Conservation (phyloP, 2,888 invertebrate species). For the Carterocephalus palaemon region DNA sequence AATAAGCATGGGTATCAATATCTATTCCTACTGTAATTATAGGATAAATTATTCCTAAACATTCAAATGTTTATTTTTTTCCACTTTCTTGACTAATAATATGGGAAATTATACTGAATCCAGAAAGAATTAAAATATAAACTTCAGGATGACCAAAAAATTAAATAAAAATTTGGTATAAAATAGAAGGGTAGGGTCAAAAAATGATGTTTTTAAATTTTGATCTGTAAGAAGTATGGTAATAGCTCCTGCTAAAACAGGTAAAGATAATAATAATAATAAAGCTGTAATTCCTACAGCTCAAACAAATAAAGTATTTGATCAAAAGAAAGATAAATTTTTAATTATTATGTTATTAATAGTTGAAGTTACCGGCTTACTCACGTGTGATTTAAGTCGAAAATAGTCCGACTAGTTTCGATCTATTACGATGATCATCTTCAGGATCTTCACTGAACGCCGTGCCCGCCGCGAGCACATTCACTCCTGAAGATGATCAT, state of each 20-base stretch:
- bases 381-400: no score
- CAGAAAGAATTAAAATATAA: slow-evolving; percentile 91
- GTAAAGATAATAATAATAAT: slow-evolving; percentile 82
- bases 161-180: slow-evolving; percentile 92
- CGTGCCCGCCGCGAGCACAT: no score
- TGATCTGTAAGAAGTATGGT: slow-evolving; percentile 89
- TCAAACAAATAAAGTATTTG: slow-evolving; percentile 86
- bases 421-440: no score
- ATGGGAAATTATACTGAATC: slow-evolving; percentile 90
- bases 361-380: no score
- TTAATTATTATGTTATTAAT: slow-evolving; percentile 84
- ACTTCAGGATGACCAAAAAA: slow-evolving; percentile 94
- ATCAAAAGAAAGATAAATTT: slow-evolving; percentile 80
- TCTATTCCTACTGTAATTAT: slow-evolving; percentile 92
- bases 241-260: slow-evolving; percentile 88
- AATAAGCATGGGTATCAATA: slow-evolving; percentile 90
- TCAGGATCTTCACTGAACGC: no score
- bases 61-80: slow-evolving; percentile 86
- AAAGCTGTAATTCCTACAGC: slow-evolving; percentile 78
- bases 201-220: slow-evolving; percentile 89
- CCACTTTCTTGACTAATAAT: slow-evolving; percentile 86
- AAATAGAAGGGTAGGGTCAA: slow-evolving; percentile 87
- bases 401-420: no score
- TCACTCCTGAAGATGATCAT: no score
- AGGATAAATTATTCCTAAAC: slow-evolving; percentile 89